Conservation (phyloP, 2,888 invertebrate species). For the Dasypogon diadema region DNA sequence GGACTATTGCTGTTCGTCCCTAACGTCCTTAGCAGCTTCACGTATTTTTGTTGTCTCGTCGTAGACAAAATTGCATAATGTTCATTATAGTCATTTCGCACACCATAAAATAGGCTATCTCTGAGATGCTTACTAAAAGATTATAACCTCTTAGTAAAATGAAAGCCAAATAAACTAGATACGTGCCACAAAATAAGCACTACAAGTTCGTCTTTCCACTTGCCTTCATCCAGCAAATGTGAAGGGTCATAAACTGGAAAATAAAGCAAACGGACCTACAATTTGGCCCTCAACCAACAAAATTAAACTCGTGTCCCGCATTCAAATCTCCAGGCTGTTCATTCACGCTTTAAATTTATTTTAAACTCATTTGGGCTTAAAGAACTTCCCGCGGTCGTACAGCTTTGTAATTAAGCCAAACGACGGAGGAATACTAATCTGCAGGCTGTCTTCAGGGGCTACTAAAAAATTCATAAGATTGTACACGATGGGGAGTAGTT, state of each 20-base stretch:
- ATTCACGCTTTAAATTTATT: constrained; percentile 46
- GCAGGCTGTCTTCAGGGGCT: constrained; percentile 23
- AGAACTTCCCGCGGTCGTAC: constrained; percentile 28
- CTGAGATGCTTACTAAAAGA: constrained; percentile 14
- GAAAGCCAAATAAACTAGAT: constrained; percentile 28
- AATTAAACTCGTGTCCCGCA: constrained; percentile 44
- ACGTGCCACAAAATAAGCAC: constrained; percentile 21
- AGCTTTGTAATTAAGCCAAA: constrained; percentile 34
- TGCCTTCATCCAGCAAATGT: background rate
- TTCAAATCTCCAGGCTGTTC: constrained; percentile 27
- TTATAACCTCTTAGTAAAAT: constrained; percentile 38
- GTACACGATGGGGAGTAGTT: constrained; percentile 13
- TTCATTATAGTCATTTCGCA: constrained; percentile 12
- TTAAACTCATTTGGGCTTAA: constrained; percentile 44
- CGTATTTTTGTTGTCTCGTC: too few species aligned
- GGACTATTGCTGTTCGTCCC: too few species aligned
- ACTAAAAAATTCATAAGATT: constrained; percentile 42
- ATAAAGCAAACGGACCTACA: constrained; percentile 28
- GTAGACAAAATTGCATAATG: too few species aligned
- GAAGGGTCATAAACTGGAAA: constrained; percentile 34
- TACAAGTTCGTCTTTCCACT: background rate
- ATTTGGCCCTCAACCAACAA: constrained; percentile 5
- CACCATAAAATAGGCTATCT: constrained; percentile 15
- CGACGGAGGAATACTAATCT: constrained; percentile 40
- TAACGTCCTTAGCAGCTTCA: too few species aligned